Base-by-base conservation (phyloP, 2,113 vertebrate species). In the Dicrurus megarhynchus region DNA sequence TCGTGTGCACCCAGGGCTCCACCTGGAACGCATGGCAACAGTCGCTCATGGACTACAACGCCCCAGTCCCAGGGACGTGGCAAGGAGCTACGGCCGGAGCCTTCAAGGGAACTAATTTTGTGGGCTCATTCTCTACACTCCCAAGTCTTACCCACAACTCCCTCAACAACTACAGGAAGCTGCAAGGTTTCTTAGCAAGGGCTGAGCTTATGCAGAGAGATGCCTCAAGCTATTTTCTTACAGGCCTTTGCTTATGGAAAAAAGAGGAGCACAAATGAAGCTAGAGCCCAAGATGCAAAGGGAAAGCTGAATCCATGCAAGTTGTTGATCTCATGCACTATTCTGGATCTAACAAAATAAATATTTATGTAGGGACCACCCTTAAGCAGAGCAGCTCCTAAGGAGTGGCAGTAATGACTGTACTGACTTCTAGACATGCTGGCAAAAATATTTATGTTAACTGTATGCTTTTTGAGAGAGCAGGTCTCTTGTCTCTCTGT, bases 331-430 rank as follows among this genome's bases (percentile, higher is more conserved):
- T 92, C 88, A 93, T 33, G 80, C 81, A 86, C 89, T 65, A 16
- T 80, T 92, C 87, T 95, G 92, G 71, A 90, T 17, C 82, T 93
- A 95, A 95, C 75, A 95, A 97, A 96, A 94, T 97, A 98, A 98
- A 98, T 98, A 98, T 98, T 98, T 98, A 97, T 16, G 52, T 18
- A 92, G 71, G 90, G 95, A 96, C 97, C 96, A 98, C 95, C 95
- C 95, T 91, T 84, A 90, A 50, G 42, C 89, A 61, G 35, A 96
- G 95, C 71, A 94, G 90, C 95, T 91, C 86, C 71, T 42, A 96
- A 94, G 89, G 83, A 95, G 93, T 28, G 77, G 87, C 77, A 96
- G 59, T 52, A 92, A 95, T 78, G 96, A 96, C 85, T 79, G 57
- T 56, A 84, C 60, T 71, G 94, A 91, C 64, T 96, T 83, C 33